phyloP scores from a whole-genome alignment of 2,888 invertebrate genomes.

The Sipha maydis region DNA sequence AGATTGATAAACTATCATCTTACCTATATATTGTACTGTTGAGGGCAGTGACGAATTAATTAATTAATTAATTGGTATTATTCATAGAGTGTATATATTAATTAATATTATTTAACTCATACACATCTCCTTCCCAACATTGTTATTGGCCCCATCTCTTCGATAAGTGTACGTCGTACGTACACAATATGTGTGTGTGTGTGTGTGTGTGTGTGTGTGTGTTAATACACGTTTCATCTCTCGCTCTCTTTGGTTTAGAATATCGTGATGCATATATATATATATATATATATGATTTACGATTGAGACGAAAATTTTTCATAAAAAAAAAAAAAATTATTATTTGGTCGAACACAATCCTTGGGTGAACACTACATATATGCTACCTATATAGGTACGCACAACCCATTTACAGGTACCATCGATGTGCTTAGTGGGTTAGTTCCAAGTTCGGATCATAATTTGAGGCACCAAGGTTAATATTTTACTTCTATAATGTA shows the following conservation, averaged over 20 bases:
- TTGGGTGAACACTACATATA: no score
- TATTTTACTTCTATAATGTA: no score
- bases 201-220: neutral
- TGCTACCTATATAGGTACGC: no score
- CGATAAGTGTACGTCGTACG: neutral
- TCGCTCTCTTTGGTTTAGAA: slow-evolving; percentile 10
- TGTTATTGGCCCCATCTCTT: slow-evolving; percentile 23
- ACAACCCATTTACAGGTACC: no score
- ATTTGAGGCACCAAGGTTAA: no score
- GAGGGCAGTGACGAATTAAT: slow-evolving; percentile 9
- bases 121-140: slow-evolving; percentile 8
- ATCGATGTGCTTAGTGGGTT: no score
- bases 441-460: no score
- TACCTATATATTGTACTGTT: neutral
- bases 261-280: neutral
- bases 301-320: neutral
- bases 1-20: neutral
- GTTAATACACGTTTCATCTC: no score
- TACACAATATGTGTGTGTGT: neutral
- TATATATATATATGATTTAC: neutral
- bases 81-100: neutral
- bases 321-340: no score
- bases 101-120: no score
- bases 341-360: no score
- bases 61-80: slow-evolving; percentile 32